Base-by-base conservation (phyloP, 2,113 vertebrate genomes). In the Aptenodytes forsteri region DNA sequence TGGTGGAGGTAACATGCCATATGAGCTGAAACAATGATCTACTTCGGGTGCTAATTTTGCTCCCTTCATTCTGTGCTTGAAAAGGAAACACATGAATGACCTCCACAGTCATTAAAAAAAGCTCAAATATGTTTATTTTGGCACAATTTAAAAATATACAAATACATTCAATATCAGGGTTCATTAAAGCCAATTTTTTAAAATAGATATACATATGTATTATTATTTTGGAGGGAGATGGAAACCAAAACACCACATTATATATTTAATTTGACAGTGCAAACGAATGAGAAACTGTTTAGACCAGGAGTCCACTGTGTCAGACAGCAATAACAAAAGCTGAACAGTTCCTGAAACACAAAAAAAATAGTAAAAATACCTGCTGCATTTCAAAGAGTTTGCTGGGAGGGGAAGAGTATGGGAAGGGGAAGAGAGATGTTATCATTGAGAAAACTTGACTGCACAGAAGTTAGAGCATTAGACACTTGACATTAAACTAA, bases 61-160 rank as follows among this genome's bases (percentile, higher is more conserved):
- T 67, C 73, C 38, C 29, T 80, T 77, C 54, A 16, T 29, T 70
- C 77, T 62, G 11, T 38, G 47, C 72, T 83, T 71, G 54, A 46
- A 73, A 65, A 88, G 16, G 32, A 82, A 73, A 85, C n/a, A 22
- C 38, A 42, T 5, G 26, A 89, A 73, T 13, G 32, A 90, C 32
- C 73, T 81, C n/a, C 59, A 55, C 38, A 69, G 50, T 9, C 73
- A 29, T 70, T 81, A 73, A 78, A 86, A 81, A 86, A 65, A 69
- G 65, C 69, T 90, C 73, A 50, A 81, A 92, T 34, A 56, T 9
- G 65, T 96, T 96, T 96, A 95, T 94, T 96, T 92, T 90, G 83
- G 92, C 92, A 96, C 94, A 75, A 61, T 88, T 90, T 27, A 73
- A 96, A 96, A 96, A 94, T 46, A 78, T 80, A 90, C 83, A 81